Percentiles rank a stretch among this genome's conserved stretches.
These are phyloP conservation scores for Lordiphosa andalusiaca DNA, from an alignment of 2,888 invertebrate genomes.

Conservation along the genomic window DNA sequence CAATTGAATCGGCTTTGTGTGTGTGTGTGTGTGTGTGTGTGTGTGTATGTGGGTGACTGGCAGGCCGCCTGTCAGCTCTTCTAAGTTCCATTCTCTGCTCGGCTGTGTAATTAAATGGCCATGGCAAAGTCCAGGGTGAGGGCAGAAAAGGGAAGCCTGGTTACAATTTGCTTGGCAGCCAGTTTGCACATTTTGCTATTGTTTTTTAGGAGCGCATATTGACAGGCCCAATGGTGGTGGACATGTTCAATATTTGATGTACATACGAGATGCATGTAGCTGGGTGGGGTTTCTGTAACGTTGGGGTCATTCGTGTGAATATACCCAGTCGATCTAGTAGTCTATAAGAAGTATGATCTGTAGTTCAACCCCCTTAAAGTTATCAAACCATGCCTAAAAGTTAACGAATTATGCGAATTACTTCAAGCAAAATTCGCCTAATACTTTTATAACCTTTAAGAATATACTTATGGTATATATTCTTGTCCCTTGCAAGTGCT, in stretches of 20 bases:
- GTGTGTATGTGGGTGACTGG: background rate
- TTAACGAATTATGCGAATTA: too few relatives aligned
- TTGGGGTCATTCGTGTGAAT: constrained; percentile 21
- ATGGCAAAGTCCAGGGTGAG: constrained; percentile 29
- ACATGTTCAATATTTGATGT: constrained; percentile 69
- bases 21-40: constrained; percentile 25
- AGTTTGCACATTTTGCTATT: constrained; percentile 37
- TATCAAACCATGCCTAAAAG: too few relatives aligned
- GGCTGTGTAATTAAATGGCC: constrained; percentile 40
- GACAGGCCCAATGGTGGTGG: constrained; percentile 61
- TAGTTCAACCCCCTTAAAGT: too few relatives aligned
- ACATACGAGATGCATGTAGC: constrained; percentile 19
- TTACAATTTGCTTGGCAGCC: constrained; percentile 40
- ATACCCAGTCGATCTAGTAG: too few relatives aligned
- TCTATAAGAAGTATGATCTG: too few relatives aligned
- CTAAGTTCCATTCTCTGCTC: constrained; percentile 5
- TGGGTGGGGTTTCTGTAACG: constrained; percentile 7
- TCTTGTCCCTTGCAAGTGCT: too few relatives aligned
- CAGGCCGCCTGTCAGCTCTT: constrained; percentile 18
- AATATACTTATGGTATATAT: too few relatives aligned
- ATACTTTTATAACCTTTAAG: too few relatives aligned
- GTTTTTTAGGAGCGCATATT: constrained; percentile 29
- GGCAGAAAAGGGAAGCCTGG: constrained; percentile 1
- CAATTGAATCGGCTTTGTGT: constrained; percentile 48
- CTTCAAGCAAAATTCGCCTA: too few relatives aligned